A percentile compares a stretch with the other conserved stretches of the same genome.
phyloP scores from a whole-genome alignment of 1,140 invertebrate species.

The Sweltsa coloradensis region DNA sequence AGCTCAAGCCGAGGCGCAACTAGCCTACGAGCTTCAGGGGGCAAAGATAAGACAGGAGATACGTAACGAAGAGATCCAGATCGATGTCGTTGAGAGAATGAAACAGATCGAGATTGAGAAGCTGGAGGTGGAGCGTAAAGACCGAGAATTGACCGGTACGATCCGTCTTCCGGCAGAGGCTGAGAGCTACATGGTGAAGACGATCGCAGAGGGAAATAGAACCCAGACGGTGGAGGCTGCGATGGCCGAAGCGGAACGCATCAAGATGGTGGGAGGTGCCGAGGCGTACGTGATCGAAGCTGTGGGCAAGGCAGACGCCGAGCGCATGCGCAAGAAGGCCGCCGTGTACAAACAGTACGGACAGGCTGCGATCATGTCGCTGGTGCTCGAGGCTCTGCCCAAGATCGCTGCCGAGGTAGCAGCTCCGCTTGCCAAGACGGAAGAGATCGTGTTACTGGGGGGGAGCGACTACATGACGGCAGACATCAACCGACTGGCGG shows the following conservation, averaged over 20 bases:
- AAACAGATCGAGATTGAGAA: conserved; percentile 93
- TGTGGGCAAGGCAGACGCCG: conserved; percentile 88
- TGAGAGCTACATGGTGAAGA: conserved; percentile 81
- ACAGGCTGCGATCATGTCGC: conserved; percentile 83
- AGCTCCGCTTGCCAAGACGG: conserved; percentile 85
- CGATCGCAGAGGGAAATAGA: conserved; percentile 81
- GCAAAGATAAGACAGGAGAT: conserved; percentile 92
- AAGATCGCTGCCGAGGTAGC: conserved; percentile 95
- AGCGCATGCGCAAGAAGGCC: conserved; percentile 88
- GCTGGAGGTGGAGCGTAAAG: conserved; percentile 85
- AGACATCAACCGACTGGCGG: conserved; percentile 74
- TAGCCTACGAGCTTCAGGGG: conserved; percentile 92
- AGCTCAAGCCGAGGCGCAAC: conserved; percentile 89
- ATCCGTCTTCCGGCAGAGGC: conserved; percentile 88
- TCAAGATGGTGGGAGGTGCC: conserved; percentile 75
- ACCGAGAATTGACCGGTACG: conserved; percentile 79
- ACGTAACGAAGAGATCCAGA: conserved; percentile 93
- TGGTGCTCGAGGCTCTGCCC: conserved; percentile 85
- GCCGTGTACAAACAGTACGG: conserved; percentile 91
- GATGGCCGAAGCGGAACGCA: conserved; percentile 82
- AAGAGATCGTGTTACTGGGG: conserved; percentile 91
- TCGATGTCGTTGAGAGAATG: conserved; percentile 84
- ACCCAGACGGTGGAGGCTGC: conserved; percentile 84
- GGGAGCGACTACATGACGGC: conserved; percentile 53
- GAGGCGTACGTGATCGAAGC: conserved; percentile 80